Percentiles rank a stretch among this genome's conserved stretches.
phyloP scores from a whole-genome alignment of 2,113 vertebrate genomes.

The Pluvialis apricaria region DNA sequence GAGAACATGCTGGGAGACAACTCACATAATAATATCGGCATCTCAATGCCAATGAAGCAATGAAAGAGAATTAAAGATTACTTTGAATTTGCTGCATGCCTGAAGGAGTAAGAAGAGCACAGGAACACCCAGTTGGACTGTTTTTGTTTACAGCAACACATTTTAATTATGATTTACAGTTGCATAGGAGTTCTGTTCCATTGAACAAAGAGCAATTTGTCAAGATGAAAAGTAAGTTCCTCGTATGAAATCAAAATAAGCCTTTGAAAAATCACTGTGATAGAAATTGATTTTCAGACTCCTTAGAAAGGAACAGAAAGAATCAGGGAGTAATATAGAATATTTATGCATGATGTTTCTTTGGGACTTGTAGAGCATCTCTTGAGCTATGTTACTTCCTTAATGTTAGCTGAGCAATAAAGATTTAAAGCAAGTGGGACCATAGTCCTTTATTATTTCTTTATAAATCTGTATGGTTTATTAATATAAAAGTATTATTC shows the following conservation, averaged over 20 bases:
- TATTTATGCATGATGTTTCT: neutral
- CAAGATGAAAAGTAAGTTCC: neutral
- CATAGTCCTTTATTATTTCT: neutral
- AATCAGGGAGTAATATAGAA: neutral
- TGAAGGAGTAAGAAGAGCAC: neutral
- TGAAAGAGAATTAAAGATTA: neutral
- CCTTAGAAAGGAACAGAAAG: neutral
- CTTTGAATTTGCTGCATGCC: neutral
- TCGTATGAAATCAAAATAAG: neutral
- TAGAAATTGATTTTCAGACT: neutral
- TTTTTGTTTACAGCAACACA: neutral
- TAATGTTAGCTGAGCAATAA: neutral
- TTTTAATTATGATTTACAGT: neutral
- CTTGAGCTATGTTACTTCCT: neutral
- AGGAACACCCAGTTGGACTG: neutral
- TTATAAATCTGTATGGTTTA: neutral
- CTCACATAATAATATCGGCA: neutral
- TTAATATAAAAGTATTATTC: neutral
- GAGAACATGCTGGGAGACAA: neutral
- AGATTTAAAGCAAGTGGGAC: neutral
- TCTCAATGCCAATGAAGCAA: neutral
- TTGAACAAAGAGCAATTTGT: neutral
- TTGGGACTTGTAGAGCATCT: neutral
- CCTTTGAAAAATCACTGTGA: neutral
- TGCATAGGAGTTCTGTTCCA: neutral